Base-by-base conservation (phyloP, 2,888 invertebrate genomes). In the Apoda limacodes region DNA sequence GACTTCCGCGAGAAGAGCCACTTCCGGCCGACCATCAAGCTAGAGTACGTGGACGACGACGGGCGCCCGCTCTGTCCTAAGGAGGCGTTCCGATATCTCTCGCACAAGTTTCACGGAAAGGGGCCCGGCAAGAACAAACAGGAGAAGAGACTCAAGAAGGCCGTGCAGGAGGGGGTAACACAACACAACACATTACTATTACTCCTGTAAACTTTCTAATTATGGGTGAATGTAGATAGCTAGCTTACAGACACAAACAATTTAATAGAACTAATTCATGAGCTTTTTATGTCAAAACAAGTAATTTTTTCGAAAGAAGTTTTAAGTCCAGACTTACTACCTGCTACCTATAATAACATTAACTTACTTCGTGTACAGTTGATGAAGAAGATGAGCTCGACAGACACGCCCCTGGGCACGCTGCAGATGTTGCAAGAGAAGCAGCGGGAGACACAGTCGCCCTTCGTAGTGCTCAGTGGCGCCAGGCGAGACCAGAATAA, bases 101-200 rank as follows among this genome's bases (percentile, higher is more conserved):
- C 95, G 13, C 98, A 98, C 71, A 96, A 98, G 78, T 99, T 99
- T 82, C 99, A 99, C 78, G 99, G 99, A 30, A 98, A 99, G 81
- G 97, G 97, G 2, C 97, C 98, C 11, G 98, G 99, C 31, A 99
- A 99, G 72, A 98, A 96, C 82, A 99, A 99, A 80, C 88, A 90
- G 50, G 98, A 99, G 74, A 99, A 99, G 62, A 85, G 98, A 43
- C 87, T 94, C 74, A 95, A 96, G 75, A 97, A 98, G 72, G 84
- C 88, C 42, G 92, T 95, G 54, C 97, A 98, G 64, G 95, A 96
- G 68, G 91, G 92, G 75, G 90, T 92, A 55, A 68, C 13, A 9
- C 13, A 2, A 3, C 17, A 5, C 12, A 3, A 9, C 6, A 15
- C 22, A 9, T 14, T 12, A 2, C 2, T 14, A 13, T 7, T 11